Evolutionary conservation across 2,797 vertebrate species (phyloP).

Genomic region (Lepilemur septentrionalis): DNA sequence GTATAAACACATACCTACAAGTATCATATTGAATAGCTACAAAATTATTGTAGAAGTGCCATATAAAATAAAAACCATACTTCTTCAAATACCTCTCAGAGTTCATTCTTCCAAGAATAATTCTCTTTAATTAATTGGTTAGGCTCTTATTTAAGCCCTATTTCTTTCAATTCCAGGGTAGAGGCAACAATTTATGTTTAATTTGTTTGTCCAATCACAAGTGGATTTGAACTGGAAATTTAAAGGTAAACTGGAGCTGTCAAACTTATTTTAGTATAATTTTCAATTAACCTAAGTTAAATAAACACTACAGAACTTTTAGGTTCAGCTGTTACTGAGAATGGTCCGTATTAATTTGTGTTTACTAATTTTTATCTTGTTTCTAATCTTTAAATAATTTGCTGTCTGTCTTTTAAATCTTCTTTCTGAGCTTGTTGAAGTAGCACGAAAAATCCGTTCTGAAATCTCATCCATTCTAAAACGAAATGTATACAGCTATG

Average conservation of each 20-base stretch:
- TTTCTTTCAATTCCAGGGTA: background rate
- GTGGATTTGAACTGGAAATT: conserved; percentile 23
- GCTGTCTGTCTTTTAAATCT: background rate
- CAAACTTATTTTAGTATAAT: background rate
- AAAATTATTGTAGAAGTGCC: background rate
- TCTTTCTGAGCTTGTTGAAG: background rate
- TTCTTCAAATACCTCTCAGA: background rate
- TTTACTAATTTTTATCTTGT: conserved; percentile 7
- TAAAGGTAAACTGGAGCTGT: conserved; percentile 12
- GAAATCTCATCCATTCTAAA: conserved; percentile 46
- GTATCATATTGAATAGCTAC: background rate
- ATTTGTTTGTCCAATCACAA: conserved; percentile 8
- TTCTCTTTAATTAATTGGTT: background rate
- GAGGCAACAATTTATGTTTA: background rate
- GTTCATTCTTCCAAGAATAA: conserved; percentile 15
- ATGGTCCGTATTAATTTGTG: background rate
- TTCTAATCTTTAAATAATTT: conserved; percentile 36
- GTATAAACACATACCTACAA: background rate
- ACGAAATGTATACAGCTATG: conserved; percentile 35
- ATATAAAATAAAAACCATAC: background rate
- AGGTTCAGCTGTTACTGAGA: background rate
- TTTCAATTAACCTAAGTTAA: conserved; percentile 16
- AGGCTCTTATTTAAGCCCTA: background rate
- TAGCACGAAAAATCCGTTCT: background rate
- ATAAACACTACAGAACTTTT: background rate